Evolutionary conservation across 2,113 vertebrate species (phyloP), one percentile per base, ranked within the genome.

Genomic region (Hypomesus transpacificus): DNA sequence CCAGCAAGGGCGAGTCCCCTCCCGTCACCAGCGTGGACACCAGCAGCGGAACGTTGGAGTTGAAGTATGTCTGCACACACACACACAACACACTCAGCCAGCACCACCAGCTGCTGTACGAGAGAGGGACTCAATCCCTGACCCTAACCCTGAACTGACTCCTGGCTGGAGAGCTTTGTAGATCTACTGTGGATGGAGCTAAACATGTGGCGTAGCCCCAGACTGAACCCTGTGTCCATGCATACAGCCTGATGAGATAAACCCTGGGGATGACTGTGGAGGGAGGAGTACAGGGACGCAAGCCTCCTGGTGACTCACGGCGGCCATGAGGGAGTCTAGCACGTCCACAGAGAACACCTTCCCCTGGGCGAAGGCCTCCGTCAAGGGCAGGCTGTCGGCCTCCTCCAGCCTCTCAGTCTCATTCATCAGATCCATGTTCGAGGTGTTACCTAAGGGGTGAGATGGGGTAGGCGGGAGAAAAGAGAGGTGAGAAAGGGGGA

Each of bases 1-100:
- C 66, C 66, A 78, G 50, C 1, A 54, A 14, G 22, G 66, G 71
- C 28, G 69, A 72, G 54, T 71, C 63, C 3, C 64, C 75, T 14
- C 62, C 75, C 54, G 54, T 77, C 18, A 68, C 63, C 54, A 77
- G 63, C 20, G 63, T 72, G 34, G 64, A 18, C 53, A 77, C 61
- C 63, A 77, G 54, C 28, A 46, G 59, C 4, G 70, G 54, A 16
- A 70, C 51, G 21, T 73, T 56, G 20, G 61, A 51, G 39, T 77
- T 77, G 63, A 77, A 77, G 54, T 67, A 77, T 0, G 70, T 77
- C 69, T 77, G 22, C 7, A 18, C 31, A 4, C 14, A 18, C 31
- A 4, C 14, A 21, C 3, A 14, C 46, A 17, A 51, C 14, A 66
- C 16, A 66, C 65, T 51, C 7, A 34, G 24, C 24, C 3, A 26